Percentiles rank a stretch among this genome's conserved stretches.
Conservation (phyloP, 2,797 vertebrate genomes). For the Tamandua tetradactyla region DNA sequence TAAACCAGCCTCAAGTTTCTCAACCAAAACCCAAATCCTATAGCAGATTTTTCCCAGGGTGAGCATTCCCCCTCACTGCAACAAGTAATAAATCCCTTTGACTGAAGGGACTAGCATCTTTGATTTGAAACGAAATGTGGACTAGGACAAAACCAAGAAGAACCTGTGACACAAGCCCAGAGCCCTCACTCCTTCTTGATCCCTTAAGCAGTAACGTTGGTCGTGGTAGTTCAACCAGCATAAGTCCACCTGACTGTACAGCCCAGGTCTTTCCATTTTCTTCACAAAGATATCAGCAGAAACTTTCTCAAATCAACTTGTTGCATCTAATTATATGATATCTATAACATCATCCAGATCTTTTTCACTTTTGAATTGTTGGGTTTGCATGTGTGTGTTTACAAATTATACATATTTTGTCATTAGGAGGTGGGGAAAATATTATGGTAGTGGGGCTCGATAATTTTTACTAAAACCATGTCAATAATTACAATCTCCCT, state of each 20-base stretch:
- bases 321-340: neutral
- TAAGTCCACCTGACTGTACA: too few relatives aligned
- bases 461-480: neutral
- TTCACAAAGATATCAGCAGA: neutral
- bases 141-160: neutral
- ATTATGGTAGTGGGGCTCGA: neutral
- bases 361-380: neutral
- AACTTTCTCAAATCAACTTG: neutral
- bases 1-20: neutral
- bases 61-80: neutral
- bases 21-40: neutral
- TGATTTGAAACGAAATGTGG: neutral
- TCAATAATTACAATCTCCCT: neutral
- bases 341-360: too few relatives aligned
- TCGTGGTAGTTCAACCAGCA: neutral
- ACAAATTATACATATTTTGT: neutral
- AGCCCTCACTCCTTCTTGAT: neutral
- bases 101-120: neutral
- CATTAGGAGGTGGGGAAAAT: neutral
- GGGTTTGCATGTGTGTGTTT: neutral
- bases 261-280: neutral
- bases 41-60: neutral
- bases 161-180: neutral
- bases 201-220: neutral
- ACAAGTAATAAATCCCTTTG: neutral